Evolutionary conservation across 2,113 vertebrate genomes (phyloP), one percentile per base, ranked within the genome.

Genomic region (Zeus faber): DNA sequence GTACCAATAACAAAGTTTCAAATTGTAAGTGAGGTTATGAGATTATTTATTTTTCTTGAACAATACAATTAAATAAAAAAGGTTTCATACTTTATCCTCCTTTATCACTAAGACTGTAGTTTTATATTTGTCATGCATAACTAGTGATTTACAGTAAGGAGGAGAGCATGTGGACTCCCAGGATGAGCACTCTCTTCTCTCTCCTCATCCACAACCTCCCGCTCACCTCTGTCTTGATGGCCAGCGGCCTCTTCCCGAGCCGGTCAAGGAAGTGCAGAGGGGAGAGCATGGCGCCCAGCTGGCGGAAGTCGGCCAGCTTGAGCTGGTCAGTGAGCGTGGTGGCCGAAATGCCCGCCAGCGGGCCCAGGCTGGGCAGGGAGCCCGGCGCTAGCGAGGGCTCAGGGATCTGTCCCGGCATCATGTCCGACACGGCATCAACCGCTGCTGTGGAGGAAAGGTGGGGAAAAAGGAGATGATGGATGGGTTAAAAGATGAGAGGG

Each of bases 331-430:
- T 97, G 77, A 98, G 89, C 6, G 94, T 92, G 0, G 94, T 92
- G 87, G 92, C 86, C 17, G 95, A 92, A 75, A 97, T 92, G 52
- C 93, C 94, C 26, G 92, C 92, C 82, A 97, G 74, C 22, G 92
- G 92, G 55, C 94, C 92, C 0, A 98, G 90, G 75, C 93, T 91
- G 47, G 94, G 94, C 85, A 97, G 88, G 7, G 94, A 90, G 13
- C 93, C 94, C 0, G 94, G 92, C 24, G 93, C 90, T 88, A 97
- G 80, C 2, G 93, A 92, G 73, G 93, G 94, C 89, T 98, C 94
- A 65, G 93, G 94, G 57, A 98, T 95, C 91, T 98, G 94, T 86
- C 94, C 95, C 69, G 95, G 95, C 95, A 98, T 98, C 95, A 97
- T 98, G 89, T 90, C 93, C 93, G 76, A 59, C 82, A 54, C 74